These are phyloP conservation scores for Corapipo altera DNA, from an alignment of 2,113 vertebrate species.

Conservation along the genomic window DNA sequence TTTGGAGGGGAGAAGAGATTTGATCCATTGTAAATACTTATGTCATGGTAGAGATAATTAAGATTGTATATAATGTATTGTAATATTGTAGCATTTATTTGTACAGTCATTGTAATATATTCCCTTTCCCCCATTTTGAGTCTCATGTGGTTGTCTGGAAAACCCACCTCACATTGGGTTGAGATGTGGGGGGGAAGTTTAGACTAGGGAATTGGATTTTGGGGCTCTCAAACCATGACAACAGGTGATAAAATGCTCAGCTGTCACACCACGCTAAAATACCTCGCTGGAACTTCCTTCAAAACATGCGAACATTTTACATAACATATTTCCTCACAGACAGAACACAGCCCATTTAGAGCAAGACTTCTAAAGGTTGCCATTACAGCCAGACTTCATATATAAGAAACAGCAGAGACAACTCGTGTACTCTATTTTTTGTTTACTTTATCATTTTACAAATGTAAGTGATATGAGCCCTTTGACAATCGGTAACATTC, in stretches of 20 bases:
- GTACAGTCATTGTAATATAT: too few relatives aligned
- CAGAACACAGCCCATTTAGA: not conserved
- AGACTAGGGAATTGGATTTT: too few relatives aligned
- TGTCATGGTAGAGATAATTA: too few relatives aligned
- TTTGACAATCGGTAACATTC: not conserved
- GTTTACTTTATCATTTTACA: not conserved
- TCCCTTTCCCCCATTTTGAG: too few relatives aligned
- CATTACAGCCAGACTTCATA: not conserved
- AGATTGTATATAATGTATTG: too few relatives aligned
- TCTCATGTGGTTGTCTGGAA: too few relatives aligned
- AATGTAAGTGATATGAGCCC: rapidly evolving
- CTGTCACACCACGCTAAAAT: not conserved
- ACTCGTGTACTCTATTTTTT: not conserved
- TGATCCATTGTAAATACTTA: too few relatives aligned
- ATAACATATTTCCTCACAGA: not conserved
- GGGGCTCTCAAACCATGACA: too few relatives aligned
- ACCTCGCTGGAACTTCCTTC: not conserved
- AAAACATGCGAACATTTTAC: not conserved
- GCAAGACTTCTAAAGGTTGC: not conserved
- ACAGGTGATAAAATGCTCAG: not conserved
- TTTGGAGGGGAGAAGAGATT: too few relatives aligned
- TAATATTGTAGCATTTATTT: too few relatives aligned
- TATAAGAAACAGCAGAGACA: rapidly evolving
- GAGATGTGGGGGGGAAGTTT: too few relatives aligned
- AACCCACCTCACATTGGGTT: too few relatives aligned